Evolutionary conservation across 2,888 invertebrate genomes (phyloP).

Genomic region (Sabellastarte sp.): DNA sequence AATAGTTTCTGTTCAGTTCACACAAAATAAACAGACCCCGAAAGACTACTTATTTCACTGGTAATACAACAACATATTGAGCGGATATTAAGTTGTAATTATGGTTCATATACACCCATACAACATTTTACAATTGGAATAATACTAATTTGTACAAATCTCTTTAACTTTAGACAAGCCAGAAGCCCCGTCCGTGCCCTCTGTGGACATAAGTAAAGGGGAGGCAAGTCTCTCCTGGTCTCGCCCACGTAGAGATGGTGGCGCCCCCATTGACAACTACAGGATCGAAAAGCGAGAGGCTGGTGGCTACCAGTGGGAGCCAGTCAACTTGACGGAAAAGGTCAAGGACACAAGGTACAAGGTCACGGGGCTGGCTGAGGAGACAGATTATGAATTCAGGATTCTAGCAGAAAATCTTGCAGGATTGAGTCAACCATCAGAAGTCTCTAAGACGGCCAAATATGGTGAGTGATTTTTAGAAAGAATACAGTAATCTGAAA

Average conservation of each 20-base stretch:
- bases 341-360: conserved; percentile 26
- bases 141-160: no score
- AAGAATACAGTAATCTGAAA: no score
- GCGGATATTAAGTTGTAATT: no score
- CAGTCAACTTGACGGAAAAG: conserved; percentile 16
- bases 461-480: conserved; percentile 23
- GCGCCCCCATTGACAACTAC: conserved; percentile 38
- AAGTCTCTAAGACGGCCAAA: conserved; percentile 23
- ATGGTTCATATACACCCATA: no score
- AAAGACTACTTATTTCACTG: no score
- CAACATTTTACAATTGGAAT: no score
- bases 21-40: no score
- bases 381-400: conserved; percentile 75
- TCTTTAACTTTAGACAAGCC: no score
- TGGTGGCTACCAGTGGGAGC: conserved; percentile 22
- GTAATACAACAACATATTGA: no score
- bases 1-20: no score
- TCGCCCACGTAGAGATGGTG: conserved; percentile 39
- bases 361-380: conserved; percentile 35
- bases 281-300: conserved; percentile 33
- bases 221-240: conserved; percentile 29
- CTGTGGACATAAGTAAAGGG: conserved; percentile 30
- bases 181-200: conserved; percentile 29
- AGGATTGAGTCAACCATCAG: conserved; percentile 72
- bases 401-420: conserved; percentile 81